Percentiles rank a stretch among this genome's conserved stretches.
These are phyloP conservation scores for Channa argus DNA, from an alignment of 2,113 vertebrate species.

Conservation along the genomic window DNA sequence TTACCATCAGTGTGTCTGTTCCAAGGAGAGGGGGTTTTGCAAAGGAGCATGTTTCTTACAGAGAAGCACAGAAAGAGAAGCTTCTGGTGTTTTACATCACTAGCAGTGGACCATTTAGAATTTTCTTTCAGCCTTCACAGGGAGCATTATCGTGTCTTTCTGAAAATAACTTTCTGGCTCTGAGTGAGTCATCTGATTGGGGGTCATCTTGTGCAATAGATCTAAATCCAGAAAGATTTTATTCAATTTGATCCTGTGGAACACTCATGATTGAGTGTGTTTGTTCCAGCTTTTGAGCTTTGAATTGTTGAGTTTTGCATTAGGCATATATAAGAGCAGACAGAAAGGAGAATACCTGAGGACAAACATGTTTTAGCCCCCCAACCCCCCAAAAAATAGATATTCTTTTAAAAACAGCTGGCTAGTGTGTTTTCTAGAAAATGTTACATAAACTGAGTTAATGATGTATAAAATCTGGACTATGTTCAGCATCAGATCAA, in stretches of 20 bases:
- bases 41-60: neutral
- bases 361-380: too few species aligned
- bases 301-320: too few species aligned
- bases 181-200: constrained; percentile 61
- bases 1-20: neutral
- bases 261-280: constrained; percentile 15
- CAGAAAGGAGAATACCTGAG: too few species aligned
- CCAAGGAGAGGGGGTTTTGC: neutral
- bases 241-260: constrained; percentile 24
- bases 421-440: too few species aligned
- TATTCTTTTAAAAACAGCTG: too few species aligned
- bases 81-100: neutral
- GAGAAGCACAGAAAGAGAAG: neutral
- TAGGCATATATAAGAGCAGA: too few species aligned
- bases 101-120: too few species aligned
- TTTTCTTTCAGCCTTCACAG: constrained; percentile 8
- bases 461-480: too few species aligned
- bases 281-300: constrained; percentile 41
- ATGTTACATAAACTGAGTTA: too few species aligned
- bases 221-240: neutral
- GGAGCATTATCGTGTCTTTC: neutral
- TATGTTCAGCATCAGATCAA: too few species aligned
- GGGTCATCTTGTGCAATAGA: constrained; percentile 47
- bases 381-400: too few species aligned
- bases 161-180: constrained; percentile 6